Conservation (phyloP, 2,888 invertebrate species). For the Calliscelio sp. region DNA sequence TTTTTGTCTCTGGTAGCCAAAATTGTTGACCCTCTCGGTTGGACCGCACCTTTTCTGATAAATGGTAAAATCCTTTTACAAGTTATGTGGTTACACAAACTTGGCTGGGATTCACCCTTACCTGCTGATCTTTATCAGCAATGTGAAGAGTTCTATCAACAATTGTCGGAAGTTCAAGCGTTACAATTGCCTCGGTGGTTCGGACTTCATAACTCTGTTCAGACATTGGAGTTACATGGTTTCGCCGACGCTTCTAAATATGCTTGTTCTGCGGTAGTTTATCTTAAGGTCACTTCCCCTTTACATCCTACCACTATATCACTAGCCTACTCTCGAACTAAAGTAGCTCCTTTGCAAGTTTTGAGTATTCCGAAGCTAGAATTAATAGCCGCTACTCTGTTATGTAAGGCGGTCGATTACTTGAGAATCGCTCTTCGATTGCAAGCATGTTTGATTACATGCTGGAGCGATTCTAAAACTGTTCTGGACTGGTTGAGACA, state of each 20-base stretch:
- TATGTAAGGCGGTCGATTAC: constrained; percentile 5
- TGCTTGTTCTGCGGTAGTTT: constrained; percentile 11
- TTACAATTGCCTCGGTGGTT: not conserved
- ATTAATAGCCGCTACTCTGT: constrained; percentile 35
- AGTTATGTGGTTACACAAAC: constrained; percentile 1
- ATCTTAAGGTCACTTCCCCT: too few species aligned
- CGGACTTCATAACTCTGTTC: not conserved
- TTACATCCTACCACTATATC: too few species aligned
- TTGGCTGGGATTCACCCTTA: constrained; percentile 10
- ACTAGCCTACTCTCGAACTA: constrained; percentile 22
- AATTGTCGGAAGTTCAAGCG: too few species aligned
- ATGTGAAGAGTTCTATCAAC: not conserved
- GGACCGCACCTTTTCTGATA: too few species aligned
- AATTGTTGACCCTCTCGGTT: too few species aligned
- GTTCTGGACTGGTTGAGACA: not conserved
- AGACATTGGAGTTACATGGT: not conserved
- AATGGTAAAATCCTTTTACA: not conserved
- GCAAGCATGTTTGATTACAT: too few species aligned
- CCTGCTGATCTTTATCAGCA: not conserved
- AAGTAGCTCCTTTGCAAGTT: constrained; percentile 62
- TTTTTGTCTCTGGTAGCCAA: too few species aligned
- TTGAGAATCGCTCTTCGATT: too few species aligned
- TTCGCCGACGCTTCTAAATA: constrained; percentile 19
- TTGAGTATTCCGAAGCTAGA: constrained; percentile 49
- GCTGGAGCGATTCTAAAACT: constrained; percentile 16